Evolutionary conservation across 2,113 vertebrate species (phyloP).

Genomic region (Nothoprocta perdicaria): DNA sequence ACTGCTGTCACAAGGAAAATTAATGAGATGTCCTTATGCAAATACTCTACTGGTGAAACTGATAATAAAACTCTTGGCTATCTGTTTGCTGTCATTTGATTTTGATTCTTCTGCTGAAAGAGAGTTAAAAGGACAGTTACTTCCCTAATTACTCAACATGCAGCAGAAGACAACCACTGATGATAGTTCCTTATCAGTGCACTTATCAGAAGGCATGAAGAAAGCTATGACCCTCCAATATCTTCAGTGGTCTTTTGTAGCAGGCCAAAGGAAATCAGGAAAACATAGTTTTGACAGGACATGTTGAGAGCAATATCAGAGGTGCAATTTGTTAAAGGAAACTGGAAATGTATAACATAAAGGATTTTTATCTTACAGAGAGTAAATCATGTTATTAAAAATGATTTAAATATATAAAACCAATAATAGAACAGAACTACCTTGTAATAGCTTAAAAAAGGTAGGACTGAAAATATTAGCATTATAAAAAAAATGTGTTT

Average conservation of each 20-base stretch:
- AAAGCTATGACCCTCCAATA: background rate
- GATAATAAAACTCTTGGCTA: background rate
- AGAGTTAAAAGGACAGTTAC: background rate
- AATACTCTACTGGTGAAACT: background rate
- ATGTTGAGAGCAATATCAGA: background rate
- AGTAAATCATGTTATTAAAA: background rate
- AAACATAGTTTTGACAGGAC: background rate
- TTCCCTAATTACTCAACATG: background rate
- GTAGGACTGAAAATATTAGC: background rate
- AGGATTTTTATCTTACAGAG: background rate
- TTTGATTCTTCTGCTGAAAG: background rate
- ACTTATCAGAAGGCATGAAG: background rate
- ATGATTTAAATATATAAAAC: background rate
- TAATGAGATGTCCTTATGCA: constrained; percentile 9
- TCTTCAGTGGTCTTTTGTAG: background rate
- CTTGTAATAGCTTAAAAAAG: background rate
- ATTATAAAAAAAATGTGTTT: background rate
- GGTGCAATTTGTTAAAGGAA: background rate
- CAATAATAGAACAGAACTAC: background rate
- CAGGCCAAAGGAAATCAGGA: background rate
- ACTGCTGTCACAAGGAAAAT: background rate
- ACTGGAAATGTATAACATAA: background rate
- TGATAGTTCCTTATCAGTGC: background rate
- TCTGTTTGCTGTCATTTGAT: background rate
- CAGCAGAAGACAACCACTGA: background rate